phyloP scores from a whole-genome alignment of 2,888 invertebrate genomes.

The Candidula unifasciata region DNA sequence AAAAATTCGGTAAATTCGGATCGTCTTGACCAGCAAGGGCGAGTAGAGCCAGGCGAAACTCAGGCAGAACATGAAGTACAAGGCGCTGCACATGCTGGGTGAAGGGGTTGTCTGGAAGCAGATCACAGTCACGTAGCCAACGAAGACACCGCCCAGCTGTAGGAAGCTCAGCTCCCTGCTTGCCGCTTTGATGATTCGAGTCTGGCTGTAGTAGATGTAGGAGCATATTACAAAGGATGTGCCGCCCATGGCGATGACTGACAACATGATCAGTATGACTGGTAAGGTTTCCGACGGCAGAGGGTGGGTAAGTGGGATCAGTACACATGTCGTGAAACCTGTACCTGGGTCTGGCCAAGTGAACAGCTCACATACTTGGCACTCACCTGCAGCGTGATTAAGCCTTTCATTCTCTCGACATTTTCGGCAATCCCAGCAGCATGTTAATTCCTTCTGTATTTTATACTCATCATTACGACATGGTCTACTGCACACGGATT shows the following conservation, averaged over 20 bases:
- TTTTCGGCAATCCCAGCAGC: slow-evolving; percentile 61
- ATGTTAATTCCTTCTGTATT: slow-evolving; percentile 54
- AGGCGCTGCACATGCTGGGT: slow-evolving; percentile 44
- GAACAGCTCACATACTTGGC: slow-evolving; percentile 53
- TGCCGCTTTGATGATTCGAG: slow-evolving; percentile 69
- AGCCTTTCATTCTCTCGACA: slow-evolving; percentile 58
- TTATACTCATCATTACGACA: slow-evolving; percentile 58
- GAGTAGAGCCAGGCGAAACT: slow-evolving; percentile 59
- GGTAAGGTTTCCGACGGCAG: slow-evolving; percentile 35
- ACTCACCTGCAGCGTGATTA: slow-evolving; percentile 49
- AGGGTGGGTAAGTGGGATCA: slow-evolving; percentile 46
- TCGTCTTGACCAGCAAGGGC: slow-evolving; percentile 59
- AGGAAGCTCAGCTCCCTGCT: slow-evolving; percentile 67
- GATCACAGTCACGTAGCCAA: slow-evolving; percentile 63
- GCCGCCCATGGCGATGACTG: slow-evolving; percentile 26
- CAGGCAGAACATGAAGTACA: slow-evolving; percentile 56
- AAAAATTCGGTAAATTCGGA: slow-evolving; percentile 62
- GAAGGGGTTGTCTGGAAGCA: slow-evolving; percentile 60
- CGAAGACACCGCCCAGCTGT: slow-evolving; percentile 63
- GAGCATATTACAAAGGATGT: slow-evolving; percentile 40
- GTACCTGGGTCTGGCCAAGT: slow-evolving; percentile 58
- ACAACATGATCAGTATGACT: slow-evolving; percentile 36
- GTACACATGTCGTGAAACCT: slow-evolving; percentile 43
- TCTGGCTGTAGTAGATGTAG: slow-evolving; percentile 51
- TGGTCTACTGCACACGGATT: slow-evolving; percentile 58